A percentile compares a stretch with the other conserved stretches of the same genome.
Conservation (phyloP, 2,888 invertebrate species). For the Drosophila austrosaltans region DNA sequence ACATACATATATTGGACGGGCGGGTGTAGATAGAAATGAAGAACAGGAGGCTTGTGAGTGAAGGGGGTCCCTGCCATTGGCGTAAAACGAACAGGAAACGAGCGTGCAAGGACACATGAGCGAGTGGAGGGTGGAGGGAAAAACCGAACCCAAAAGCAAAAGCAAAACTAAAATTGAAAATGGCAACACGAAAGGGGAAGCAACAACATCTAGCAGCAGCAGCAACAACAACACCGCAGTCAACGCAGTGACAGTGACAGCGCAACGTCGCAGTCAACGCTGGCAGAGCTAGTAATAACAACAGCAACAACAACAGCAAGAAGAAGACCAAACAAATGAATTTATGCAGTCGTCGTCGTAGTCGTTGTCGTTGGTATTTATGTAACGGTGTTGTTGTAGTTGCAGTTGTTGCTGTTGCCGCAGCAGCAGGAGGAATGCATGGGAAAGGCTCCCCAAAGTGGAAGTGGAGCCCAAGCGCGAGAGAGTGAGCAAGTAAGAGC, state of each 20-base stretch:
- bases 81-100: constrained; percentile 58
- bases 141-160: constrained; percentile 62
- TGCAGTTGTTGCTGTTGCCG: constrained; percentile 26
- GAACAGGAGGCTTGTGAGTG: constrained; percentile 15
- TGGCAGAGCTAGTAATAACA: constrained; percentile 53
- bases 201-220: constrained; percentile 12
- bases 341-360: constrained; percentile 64
- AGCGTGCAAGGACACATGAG: constrained; percentile 70
- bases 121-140: constrained; percentile 60
- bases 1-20: background rate
- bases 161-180: constrained; percentile 74
- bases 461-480: constrained; percentile 41
- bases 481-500: constrained; percentile 9
- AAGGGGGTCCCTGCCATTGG: constrained; percentile 49
- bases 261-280: constrained; percentile 34
- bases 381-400: constrained; percentile 67
- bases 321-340: constrained; percentile 67
- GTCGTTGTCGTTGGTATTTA: constrained; percentile 63
- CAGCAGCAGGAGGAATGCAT: constrained; percentile 56
- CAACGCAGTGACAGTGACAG: constrained; percentile 52
- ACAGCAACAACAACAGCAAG: constrained; percentile 40
- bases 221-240: constrained; percentile 22
- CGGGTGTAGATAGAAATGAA: background rate
- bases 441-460: constrained; percentile 52
- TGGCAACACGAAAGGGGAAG: constrained; percentile 62